These are phyloP conservation scores for Meriones psammophilus DNA, from an alignment of 2,797 vertebrate species.

Conservation along the genomic window DNA sequence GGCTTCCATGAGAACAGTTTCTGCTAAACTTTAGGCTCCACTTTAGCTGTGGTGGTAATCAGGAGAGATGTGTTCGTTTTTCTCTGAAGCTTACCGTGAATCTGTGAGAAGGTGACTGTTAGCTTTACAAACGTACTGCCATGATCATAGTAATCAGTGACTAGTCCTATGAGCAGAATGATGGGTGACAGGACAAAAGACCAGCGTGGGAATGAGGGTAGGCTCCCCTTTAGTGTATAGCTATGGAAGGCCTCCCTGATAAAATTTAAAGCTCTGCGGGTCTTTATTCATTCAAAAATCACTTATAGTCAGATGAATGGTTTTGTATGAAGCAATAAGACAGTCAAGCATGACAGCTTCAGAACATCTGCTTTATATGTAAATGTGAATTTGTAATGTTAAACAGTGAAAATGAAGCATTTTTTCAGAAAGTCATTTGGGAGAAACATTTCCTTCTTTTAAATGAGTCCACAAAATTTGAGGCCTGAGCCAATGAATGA, in stretches of 20 bases:
- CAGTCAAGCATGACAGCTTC: neutral
- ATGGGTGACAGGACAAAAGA: neutral
- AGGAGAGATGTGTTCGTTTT: neutral
- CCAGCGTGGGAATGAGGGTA: neutral
- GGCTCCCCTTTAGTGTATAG: neutral
- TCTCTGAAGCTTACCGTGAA: neutral
- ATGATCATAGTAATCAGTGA: neutral
- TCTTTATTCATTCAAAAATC: neutral
- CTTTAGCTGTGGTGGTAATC: neutral
- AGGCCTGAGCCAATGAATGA: neutral
- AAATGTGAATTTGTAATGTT: neutral
- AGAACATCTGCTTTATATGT: conserved; percentile 28
- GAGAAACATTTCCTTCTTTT: neutral
- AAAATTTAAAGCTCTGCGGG: neutral
- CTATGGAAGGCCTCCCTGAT: neutral
- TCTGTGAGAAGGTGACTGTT: neutral
- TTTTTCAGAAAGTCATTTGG: conserved; percentile 16
- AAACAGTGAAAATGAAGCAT: conserved; percentile 1
- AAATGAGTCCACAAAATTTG: neutral
- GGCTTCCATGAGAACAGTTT: neutral
- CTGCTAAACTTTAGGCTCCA: neutral
- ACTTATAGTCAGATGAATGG: neutral
- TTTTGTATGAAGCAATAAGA: neutral
- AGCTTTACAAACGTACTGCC: neutral
- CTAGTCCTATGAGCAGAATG: neutral